Evolutionary conservation across 2,888 invertebrate species (phyloP).

Genomic region (Sarcophaga variegata): DNA sequence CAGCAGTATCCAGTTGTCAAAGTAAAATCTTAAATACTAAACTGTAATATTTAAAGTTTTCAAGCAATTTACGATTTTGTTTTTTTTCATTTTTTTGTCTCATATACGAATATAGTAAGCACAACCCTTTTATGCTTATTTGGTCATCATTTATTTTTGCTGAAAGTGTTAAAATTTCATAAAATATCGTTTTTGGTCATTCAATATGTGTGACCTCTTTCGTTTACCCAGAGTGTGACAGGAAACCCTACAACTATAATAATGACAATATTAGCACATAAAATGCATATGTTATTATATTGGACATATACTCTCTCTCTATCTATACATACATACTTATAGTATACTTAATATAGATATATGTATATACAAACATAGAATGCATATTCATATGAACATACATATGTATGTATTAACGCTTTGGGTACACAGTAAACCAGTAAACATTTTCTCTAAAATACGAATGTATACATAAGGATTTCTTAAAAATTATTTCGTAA

Average conservation of each 20-base stretch:
- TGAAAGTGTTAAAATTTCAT: constrained; percentile 17
- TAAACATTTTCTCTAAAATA: background rate
- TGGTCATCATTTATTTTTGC: background rate
- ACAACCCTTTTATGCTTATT: background rate
- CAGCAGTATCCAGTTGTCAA: too few relatives aligned
- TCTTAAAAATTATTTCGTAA: background rate
- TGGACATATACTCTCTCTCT: background rate
- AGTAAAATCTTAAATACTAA: too few relatives aligned
- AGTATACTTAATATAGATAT: too few relatives aligned
- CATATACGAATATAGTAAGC: background rate
- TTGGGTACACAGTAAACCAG: background rate
- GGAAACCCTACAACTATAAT: constrained; percentile 66
- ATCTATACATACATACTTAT: background rate
- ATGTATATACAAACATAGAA: too few relatives aligned
- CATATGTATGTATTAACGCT: background rate
- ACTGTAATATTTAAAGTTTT: too few relatives aligned
- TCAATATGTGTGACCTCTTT: constrained; percentile 65
- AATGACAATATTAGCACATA: constrained; percentile 69
- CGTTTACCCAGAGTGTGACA: constrained; percentile 38
- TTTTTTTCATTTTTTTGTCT: background rate
- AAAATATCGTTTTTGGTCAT: constrained; percentile 64
- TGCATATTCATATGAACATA: background rate
- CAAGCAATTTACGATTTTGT: too few relatives aligned
- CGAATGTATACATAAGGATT: background rate
- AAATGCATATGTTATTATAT: constrained; percentile 65